Evolutionary conservation across 2,888 invertebrate genomes (phyloP), one percentile per base, ranked within the genome.

Genomic region (Pterobdella sp.): DNA sequence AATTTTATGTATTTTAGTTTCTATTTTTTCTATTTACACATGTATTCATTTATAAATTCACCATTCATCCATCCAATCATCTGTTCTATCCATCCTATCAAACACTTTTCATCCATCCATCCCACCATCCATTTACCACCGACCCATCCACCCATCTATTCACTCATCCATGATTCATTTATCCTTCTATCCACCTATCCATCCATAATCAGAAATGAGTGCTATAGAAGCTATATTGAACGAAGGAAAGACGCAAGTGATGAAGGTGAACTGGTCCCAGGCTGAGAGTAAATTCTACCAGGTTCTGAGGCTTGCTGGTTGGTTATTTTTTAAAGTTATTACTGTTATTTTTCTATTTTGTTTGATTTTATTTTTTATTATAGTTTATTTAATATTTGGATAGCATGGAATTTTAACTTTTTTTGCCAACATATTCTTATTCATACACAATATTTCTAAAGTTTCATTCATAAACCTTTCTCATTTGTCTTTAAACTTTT

Each of bases 161-260:
- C 72, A 36, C 36, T 36, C 65, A 64, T 37, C 34, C 65, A 64
- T 35, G 22, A 72, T n/a, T 31, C 72, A 3, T 29, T 22, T 66
- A 72, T 42, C 35, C 72, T 37, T 66, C 35, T 37, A 72, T 66
- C 35, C 72, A 66, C 66, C 35, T 66, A 72, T 42, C 29, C 72
- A 72, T 37, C 35, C 72, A 66, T 42, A 66, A 37, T 66, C 66
- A 66, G 64, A 66, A 29, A 66, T 63, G 35, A 65, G 32, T 29
- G n/a, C 65, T 14, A 14, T 65, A n/a, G 71, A 71, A 37, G 56
- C 31, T 3, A 1, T n/a, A 14, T 63, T 71, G 71, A 71, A 56
- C 36, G 71, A 71, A 32, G 71, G 52, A 2, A 71, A 52, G 35
- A 35, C n/a, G 49, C 42, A 63, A 22, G n/a, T 71, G 63, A 71